Base-by-base conservation (phyloP, 2,888 invertebrate species). In the Saturnia japonica region DNA sequence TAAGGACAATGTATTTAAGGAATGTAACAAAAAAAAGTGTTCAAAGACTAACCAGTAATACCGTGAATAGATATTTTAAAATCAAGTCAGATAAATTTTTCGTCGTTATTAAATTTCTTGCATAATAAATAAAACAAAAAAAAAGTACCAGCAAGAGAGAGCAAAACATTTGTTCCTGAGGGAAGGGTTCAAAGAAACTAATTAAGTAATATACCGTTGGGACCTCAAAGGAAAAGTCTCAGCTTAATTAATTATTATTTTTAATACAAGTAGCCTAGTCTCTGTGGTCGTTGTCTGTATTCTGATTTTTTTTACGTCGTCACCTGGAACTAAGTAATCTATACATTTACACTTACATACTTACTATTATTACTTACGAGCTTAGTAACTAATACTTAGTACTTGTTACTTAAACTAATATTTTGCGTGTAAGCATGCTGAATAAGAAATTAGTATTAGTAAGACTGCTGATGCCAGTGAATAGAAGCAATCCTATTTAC, bases 161-260 rank as follows among this genome's bases (percentile, higher is more conserved):
- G 25, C 25, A 57, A 57, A 64, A 64, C 64, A 64, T 64, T 64
- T 64, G 40, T 64, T 64, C 64, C 64, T n/a, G 64, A 64, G 64
- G 40, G 64, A 64, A 64, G 40, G 64, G 64, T 64, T 64, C 64
- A 64, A 64, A 64, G 64, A 64, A 64, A 64, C 64, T 64, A 64
- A 64, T 64, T 64, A 64, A 40, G 64, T 64, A 64, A 64, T 64
- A 40, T n/a, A 64, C 64, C 64, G 64, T 64, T 64, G 64, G 40
- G 64, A 64, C 64, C 64, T 64, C 64, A 64, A 64, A 64, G 64
- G 64, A 64, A 40, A 60, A 40, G n/a, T 64, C 64, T 40, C 64
- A n/a, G 64, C 40, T 34, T 64, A 64, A 64, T 64, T 64, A 64
- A 64, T 64, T 64, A 64, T 64, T 64, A 64, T 64, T 64, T 64